Conservation (phyloP, 1,140 invertebrate species). For the Drosophila miranda region DNA sequence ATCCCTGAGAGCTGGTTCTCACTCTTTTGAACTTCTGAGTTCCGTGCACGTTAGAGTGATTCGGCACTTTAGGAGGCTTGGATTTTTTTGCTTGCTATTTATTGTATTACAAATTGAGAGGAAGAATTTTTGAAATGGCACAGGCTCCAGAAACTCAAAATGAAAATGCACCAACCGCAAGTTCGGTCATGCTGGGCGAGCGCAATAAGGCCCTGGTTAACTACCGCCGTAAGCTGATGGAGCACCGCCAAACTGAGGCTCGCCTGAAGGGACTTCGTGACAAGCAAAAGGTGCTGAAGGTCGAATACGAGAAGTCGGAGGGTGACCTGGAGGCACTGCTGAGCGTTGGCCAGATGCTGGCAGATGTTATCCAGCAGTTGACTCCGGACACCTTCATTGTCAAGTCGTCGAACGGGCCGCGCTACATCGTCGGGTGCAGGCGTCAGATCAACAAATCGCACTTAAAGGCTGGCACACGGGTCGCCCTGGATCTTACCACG, state of each 20-base stretch:
- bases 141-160: not conserved
- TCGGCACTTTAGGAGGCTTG: no score
- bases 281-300: slow-evolving; percentile 96
- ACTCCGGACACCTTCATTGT: slow-evolving; percentile 95
- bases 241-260: slow-evolving; percentile 97
- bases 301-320: slow-evolving; percentile 99
- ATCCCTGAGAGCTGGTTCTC: no score
- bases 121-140: not conserved
- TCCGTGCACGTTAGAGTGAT: no score
- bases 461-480: slow-evolving; percentile 59
- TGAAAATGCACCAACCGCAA: not conserved
- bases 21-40: no score
- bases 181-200: slow-evolving; percentile 18
- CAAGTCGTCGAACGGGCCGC: slow-evolving; percentile 61
- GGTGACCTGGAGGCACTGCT: slow-evolving; percentile 99
- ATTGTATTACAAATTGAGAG: not conserved
- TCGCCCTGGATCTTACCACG: slow-evolving; percentile 62
- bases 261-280: slow-evolving; percentile 97
- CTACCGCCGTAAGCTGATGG: slow-evolving; percentile 96
- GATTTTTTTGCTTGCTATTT: no score
- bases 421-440: slow-evolving; percentile 64
- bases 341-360: slow-evolving; percentile 99
- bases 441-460: slow-evolving; percentile 57
- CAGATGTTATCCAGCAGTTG: slow-evolving; percentile 98
- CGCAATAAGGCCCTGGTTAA: slow-evolving; percentile 94